Evolutionary conservation across 2,888 invertebrate genomes (phyloP).

Genomic region (Apodemia duryi): DNA sequence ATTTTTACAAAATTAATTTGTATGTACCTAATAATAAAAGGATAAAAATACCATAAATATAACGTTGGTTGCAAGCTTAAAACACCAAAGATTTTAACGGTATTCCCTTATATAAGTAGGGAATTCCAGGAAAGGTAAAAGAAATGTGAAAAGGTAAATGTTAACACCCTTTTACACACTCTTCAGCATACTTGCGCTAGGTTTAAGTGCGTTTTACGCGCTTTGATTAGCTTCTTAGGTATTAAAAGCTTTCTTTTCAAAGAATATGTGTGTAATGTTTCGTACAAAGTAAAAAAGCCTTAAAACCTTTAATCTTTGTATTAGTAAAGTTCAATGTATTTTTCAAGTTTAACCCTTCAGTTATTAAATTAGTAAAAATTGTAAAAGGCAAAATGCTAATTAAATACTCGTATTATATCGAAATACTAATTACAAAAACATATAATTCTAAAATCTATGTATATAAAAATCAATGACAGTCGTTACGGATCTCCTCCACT

Average conservation of each 20-base stretch:
- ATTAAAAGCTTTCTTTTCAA: slow-evolving; percentile 4
- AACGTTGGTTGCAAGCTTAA: neutral
- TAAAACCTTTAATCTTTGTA: neutral
- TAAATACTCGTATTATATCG: too few species aligned
- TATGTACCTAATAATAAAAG: too few species aligned
- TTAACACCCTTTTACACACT: neutral
- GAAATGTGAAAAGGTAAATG: neutral
- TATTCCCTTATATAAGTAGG: neutral
- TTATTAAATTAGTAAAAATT: neutral
- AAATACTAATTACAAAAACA: too few species aligned
- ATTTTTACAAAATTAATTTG: too few species aligned
- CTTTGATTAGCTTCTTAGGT: slow-evolving; percentile 6
- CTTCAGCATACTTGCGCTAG: neutral
- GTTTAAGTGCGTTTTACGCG: slow-evolving; percentile 10
- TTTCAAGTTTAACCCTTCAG: neutral
- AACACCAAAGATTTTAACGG: neutral
- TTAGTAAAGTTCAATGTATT: neutral
- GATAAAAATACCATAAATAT: too few species aligned
- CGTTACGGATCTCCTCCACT: too few species aligned
- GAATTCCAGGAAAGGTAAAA: neutral
- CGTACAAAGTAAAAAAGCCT: neutral
- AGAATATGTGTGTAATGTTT: neutral
- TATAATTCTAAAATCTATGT: too few species aligned
- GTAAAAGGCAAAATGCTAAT: too few species aligned
- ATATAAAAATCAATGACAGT: too few species aligned